These are phyloP conservation scores for Coluber constrictor DNA, from an alignment of 2,797 vertebrate genomes.

Conservation along the genomic window DNA sequence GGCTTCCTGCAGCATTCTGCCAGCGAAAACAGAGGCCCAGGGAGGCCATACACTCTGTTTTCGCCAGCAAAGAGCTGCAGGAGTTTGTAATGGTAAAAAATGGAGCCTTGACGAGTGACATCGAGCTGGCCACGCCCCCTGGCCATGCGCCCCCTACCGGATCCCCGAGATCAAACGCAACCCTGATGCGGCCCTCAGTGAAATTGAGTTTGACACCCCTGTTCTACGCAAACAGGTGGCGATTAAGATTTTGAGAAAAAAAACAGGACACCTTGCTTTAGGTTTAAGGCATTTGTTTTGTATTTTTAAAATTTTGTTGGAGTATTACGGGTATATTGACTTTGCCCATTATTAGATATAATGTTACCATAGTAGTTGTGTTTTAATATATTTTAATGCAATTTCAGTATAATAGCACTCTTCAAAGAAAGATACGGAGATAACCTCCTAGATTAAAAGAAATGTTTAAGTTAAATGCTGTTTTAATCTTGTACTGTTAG, in stretches of 20 bases:
- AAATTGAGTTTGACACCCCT: too few species aligned
- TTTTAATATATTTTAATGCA: neutral
- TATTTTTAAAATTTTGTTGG: neutral
- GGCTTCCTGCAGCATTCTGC: too few species aligned
- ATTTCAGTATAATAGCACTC: neutral
- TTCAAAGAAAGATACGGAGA: neutral
- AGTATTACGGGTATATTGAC: neutral
- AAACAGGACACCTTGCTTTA: neutral
- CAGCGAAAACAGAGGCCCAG: too few species aligned
- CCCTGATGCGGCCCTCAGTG: too few species aligned
- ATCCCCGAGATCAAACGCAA: too few species aligned
- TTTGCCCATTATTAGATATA: neutral
- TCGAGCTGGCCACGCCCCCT: too few species aligned
- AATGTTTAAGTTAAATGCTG: neutral
- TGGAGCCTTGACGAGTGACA: too few species aligned
- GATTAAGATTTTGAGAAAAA: neutral
- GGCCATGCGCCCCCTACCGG: too few species aligned
- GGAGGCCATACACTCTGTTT: too few species aligned
- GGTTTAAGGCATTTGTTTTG: neutral
- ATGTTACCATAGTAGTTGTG: neutral
- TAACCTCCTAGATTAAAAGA: neutral
- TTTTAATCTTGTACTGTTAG: neutral
- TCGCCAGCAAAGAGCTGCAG: too few species aligned
- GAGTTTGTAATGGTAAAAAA: too few species aligned
- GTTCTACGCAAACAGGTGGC: neutral